These are phyloP conservation scores for Nerophis lumbriciformis DNA, from an alignment of 2,113 vertebrate genomes.

Conservation along the genomic window DNA sequence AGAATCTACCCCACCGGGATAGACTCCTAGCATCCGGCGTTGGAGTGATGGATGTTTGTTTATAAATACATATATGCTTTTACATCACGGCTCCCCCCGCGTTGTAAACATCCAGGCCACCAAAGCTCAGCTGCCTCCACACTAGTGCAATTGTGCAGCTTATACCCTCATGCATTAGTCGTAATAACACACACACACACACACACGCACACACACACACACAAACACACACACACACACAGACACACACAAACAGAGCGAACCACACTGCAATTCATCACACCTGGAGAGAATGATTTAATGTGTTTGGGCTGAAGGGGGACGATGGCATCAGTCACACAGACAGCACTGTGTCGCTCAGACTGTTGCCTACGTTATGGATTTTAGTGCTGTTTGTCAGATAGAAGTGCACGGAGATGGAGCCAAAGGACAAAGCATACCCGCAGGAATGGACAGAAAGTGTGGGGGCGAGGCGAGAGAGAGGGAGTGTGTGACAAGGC, in stretches of 20 bases:
- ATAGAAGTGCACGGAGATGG: slow-evolving; percentile 23
- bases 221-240: slow-evolving; percentile 16
- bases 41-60: slow-evolving; percentile 1
- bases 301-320: slow-evolving; percentile 10
- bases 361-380: slow-evolving; percentile 37
- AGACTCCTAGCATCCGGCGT: neutral
- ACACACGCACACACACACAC: neutral
- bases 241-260: slow-evolving; percentile 10
- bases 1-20: neutral
- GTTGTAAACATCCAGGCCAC: slow-evolving; percentile 33
- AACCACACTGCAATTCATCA: slow-evolving; percentile 33
- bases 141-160: slow-evolving; percentile 24
- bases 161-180: slow-evolving; percentile 33
- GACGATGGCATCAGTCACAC: slow-evolving; percentile 29
- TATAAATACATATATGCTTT: neutral
- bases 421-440: slow-evolving; percentile 40
- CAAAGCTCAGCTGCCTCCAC: slow-evolving; percentile 31
- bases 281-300: slow-evolving; percentile 37
- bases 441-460: slow-evolving; percentile 32
- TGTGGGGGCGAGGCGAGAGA: slow-evolving; percentile 48
- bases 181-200: slow-evolving; percentile 2
- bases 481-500: slow-evolving; percentile 45
- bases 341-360: slow-evolving; percentile 20
- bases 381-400: slow-evolving; percentile 26
- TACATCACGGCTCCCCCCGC: slow-evolving; percentile 13